Conservation (phyloP, 2,888 invertebrate species). For the Metacarcinus magister region DNA sequence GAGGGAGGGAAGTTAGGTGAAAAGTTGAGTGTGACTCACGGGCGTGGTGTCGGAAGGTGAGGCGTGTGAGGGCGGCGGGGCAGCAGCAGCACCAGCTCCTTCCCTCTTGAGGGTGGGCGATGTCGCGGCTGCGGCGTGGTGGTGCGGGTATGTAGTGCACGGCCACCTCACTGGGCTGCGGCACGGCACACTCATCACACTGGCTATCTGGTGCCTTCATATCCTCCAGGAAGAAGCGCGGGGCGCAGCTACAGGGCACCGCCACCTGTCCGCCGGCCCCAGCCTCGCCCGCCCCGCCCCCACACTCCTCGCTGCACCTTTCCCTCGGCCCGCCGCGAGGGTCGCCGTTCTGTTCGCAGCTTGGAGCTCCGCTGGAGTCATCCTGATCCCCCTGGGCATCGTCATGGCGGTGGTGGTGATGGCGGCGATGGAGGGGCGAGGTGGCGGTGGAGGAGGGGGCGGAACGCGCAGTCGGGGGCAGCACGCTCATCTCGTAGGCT, state of each 20-base stretch:
- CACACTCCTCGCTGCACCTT: slow-evolving; percentile 82
- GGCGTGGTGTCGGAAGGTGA: slow-evolving; percentile 33
- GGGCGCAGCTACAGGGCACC: slow-evolving; percentile 88
- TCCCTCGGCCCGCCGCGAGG: slow-evolving; percentile 57
- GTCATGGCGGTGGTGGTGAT: slow-evolving; percentile 84
- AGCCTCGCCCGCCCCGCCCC: slow-evolving; percentile 83
- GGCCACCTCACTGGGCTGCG: slow-evolving; percentile 54
- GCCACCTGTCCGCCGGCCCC: slow-evolving; percentile 89
- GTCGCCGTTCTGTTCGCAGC: slow-evolving; percentile 74
- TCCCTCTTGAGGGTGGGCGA: slow-evolving; percentile 85
- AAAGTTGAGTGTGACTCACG: slow-evolving; percentile 60
- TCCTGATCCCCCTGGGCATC: slow-evolving; percentile 84
- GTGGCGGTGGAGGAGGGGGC: slow-evolving; percentile 68
- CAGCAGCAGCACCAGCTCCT: slow-evolving; percentile 53
- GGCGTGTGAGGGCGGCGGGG: neutral
- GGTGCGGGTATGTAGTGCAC: neutral
- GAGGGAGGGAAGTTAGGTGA: neutral
- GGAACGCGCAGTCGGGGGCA: slow-evolving; percentile 62
- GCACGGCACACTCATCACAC: slow-evolving; percentile 66
- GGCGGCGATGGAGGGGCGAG: slow-evolving; percentile 72
- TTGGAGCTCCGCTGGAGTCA: slow-evolving; percentile 83
- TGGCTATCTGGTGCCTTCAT: slow-evolving; percentile 83
- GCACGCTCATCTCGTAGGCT: slow-evolving; percentile 69
- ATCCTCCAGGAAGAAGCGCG: slow-evolving; percentile 87
- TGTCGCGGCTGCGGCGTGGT: slow-evolving; percentile 81